Conservation (phyloP, 2,888 invertebrate genomes). For the Agrochola circellaris region DNA sequence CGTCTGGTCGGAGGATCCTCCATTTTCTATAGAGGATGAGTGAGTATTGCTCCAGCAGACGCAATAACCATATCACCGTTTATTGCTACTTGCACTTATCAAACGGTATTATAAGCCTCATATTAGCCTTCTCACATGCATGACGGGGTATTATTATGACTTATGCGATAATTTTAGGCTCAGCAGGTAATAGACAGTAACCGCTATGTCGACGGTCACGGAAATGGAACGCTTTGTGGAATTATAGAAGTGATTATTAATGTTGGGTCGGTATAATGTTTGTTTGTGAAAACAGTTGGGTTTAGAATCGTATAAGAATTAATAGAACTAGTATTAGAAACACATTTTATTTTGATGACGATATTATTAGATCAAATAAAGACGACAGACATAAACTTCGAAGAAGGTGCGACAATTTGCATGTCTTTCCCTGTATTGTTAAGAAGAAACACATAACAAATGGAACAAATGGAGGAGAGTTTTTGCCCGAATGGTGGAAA, state of each 20-base stretch:
- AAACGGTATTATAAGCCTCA: slow-evolving; percentile 65
- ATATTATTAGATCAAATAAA: neutral
- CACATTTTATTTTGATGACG: neutral
- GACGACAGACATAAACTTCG: neutral
- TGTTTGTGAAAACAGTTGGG: neutral
- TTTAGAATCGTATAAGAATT: neutral
- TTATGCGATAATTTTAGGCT: slow-evolving; percentile 72
- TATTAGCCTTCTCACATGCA: slow-evolving; percentile 71
- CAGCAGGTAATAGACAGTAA: slow-evolving; percentile 66
- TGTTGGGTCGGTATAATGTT: neutral
- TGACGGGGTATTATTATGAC: slow-evolving; percentile 74
- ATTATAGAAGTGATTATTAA: slow-evolving; percentile 29
- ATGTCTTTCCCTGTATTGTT: neutral
- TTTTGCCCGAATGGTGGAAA: neutral
- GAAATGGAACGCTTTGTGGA: slow-evolving; percentile 39
- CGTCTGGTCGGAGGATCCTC: no score
- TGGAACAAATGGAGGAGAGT: neutral
- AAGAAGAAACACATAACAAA: neutral
- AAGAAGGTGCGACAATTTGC: neutral
- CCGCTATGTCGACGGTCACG: slow-evolving; percentile 60
- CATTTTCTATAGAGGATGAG: no score
- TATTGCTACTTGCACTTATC: slow-evolving; percentile 18
- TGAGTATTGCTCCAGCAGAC: slow-evolving; percentile 19
- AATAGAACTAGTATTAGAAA: neutral
- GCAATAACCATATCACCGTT: slow-evolving; percentile 41